Percentiles rank a stretch among this genome's conserved stretches.
Evolutionary conservation across 2,888 invertebrate species (phyloP).

Genomic region (Scaeva pyrastri): DNA sequence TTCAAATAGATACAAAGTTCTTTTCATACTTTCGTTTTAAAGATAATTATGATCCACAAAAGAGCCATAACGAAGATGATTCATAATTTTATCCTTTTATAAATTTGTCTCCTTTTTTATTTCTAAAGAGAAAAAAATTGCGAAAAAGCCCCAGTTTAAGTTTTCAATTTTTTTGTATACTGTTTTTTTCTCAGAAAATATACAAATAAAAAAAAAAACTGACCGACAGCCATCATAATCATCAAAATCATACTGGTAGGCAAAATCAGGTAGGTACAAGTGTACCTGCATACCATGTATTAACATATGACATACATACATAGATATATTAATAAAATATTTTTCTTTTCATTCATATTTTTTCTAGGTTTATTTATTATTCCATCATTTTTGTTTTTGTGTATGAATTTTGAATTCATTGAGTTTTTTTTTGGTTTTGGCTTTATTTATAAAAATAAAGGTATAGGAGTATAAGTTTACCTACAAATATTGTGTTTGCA

Average conservation of each 20-base stretch:
- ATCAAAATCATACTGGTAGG: slow-evolving; percentile 13
- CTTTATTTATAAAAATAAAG: not conserved
- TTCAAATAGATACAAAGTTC: not conserved
- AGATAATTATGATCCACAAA: not conserved
- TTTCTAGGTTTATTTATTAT: slow-evolving; percentile 63
- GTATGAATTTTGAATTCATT: slow-evolving; percentile 45
- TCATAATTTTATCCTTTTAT: not conserved
- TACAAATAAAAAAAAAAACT: not conserved
- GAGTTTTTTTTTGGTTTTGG: not conserved
- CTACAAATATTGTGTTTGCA: not conserved
- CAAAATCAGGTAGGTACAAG: not conserved
- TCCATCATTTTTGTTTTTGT: slow-evolving; percentile 48
- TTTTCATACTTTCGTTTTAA: too few species aligned
- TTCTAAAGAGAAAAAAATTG: not conserved
- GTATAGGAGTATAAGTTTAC: not conserved
- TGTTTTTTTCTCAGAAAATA: slow-evolving; percentile 9
- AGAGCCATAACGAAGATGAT: not conserved
- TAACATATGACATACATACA: too few species aligned
- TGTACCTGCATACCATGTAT: too few species aligned
- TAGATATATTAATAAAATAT: slow-evolving; percentile 47
- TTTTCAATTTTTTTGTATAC: slow-evolving; percentile 1
- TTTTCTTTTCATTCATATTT: slow-evolving; percentile 37
- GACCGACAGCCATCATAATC: not conserved
- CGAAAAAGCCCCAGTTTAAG: not conserved
- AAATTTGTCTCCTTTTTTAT: not conserved